phyloP scores from a whole-genome alignment of 2,797 vertebrate species.

The Limosa lapponica region DNA sequence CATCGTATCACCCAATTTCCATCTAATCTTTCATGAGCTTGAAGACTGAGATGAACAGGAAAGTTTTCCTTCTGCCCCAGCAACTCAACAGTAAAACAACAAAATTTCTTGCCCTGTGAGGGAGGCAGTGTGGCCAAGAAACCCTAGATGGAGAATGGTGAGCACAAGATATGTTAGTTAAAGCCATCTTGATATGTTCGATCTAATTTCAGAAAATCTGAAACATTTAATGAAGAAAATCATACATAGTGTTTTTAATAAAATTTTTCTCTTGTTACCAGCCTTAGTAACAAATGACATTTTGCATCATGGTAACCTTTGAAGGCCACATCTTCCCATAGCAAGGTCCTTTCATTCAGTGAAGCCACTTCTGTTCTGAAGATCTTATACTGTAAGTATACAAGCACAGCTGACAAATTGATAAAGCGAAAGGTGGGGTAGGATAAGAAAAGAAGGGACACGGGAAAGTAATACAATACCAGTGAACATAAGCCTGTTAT shows the following conservation, averaged over 20 bases:
- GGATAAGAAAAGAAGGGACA: neutral
- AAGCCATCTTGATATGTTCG: neutral
- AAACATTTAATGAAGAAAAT: neutral
- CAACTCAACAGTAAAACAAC: neutral
- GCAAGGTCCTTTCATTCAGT: neutral
- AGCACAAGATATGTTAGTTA: neutral
- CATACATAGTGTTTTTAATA: neutral
- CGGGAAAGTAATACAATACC: accelerated
- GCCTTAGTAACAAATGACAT: neutral
- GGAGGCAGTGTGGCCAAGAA: neutral
- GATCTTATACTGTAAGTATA: neutral
- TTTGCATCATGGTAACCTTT: neutral
- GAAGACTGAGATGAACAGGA: neutral
- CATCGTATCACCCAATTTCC: neutral
- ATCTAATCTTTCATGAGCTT: neutral
- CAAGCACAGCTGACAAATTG: neutral
- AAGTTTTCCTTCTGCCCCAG: neutral
- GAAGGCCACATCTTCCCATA: neutral
- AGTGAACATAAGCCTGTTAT: neutral
- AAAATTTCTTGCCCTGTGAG: neutral
- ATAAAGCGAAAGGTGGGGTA: neutral
- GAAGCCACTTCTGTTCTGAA: neutral
- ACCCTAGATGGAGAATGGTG: neutral
- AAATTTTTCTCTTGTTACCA: neutral
- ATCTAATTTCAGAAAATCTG: neutral